Evolutionary conservation across 2,113 vertebrate genomes (phyloP), one percentile per base, ranked within the genome.

Genomic region (Haemorhous mexicanus): DNA sequence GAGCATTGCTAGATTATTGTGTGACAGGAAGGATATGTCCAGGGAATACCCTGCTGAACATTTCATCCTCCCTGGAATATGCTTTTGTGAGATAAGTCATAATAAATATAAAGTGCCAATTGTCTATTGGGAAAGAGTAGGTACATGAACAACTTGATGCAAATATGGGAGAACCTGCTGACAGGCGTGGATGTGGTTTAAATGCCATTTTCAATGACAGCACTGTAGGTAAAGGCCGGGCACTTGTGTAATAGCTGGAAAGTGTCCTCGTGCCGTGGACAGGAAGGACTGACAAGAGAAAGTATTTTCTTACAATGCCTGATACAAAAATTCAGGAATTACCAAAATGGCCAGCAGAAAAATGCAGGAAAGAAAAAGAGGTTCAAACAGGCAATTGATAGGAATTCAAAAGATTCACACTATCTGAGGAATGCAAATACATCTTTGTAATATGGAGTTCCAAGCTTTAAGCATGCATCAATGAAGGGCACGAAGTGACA

Each of bases 251-350:
- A 35, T n/a, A 91, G 26, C 50, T 84, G 49, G 47, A 56, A 75
- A 81, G 33, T 58, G 74, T 74, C 84, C n/a, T 97, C 70, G 77
- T 58, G 50, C 56, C 76, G 46, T 63, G 28, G 28, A 92, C 82
- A 26, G 74, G 80, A 88, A 68, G 39, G 64, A 90, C 33, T 66
- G 93, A 96, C 95, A 97, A 87, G 80, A 87, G 91, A 78, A 93
- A 96, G 89, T 95, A 35, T 95, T 87, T 84, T 90, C 90, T 94
- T 97, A 97, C 46, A 95, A 79, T 3, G 28, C 30, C 85, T 46
- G 76, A 95, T 86, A 93, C 59, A 96, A 94, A 95, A 95, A 95
- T 74, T 52, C 84, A 92, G 74, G 64, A 93, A 90, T 94, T 89
- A 95, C 61, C 73, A 90, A 83, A 92, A 79, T 41, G 55, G 55